Evolutionary conservation across 2,888 invertebrate species (phyloP), one percentile per base, ranked within the genome.

Genomic region (Erebia epiphron): DNA sequence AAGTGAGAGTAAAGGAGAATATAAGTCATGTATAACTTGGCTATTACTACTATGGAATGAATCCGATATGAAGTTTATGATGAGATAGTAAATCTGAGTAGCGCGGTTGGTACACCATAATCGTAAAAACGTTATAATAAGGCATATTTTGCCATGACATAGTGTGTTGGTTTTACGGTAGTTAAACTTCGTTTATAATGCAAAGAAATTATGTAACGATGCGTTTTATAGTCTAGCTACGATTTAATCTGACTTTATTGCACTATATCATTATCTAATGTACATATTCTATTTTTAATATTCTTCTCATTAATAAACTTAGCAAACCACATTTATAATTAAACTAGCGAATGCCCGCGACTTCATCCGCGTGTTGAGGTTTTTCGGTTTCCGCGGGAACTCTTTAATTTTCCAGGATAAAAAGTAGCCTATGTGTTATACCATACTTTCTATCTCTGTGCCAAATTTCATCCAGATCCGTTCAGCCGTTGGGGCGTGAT

Each of bases 91-190:
- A 16, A 64, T 41, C 16, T 16, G 11, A 64, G 41, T 41, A 41
- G 21, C 52, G 8, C 1, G 63, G 50, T 41, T 18, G 63, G 26
- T 54, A 54, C 21, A 18, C 52, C 52, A 64, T 64, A 41, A 64
- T 54, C 64, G 64, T 64, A 64, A 64, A 64, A 54, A 41, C 52
- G 9, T 64, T 64, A 64, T 64, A 64, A 64, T 64, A 64, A 64
- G 64, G 64, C 35, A 35, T 64, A 64, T 64, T 64, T 64, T 41
- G 16, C 41, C 13, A 54, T 64, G 64, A 64, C 7, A 54, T 64
- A 64, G 41, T 13, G 21, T 54, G 54, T 54, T 64, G 9, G 54
- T 64, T 52, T 52, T 35, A 64, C 64, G 54, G 52, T 54, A 54
- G 41, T 54, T 18, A 35, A 26, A 64, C 64, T 64, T 52, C 41